phyloP scores from a whole-genome alignment of 2,888 invertebrate genomes.

The Drosophila infuscata region DNA sequence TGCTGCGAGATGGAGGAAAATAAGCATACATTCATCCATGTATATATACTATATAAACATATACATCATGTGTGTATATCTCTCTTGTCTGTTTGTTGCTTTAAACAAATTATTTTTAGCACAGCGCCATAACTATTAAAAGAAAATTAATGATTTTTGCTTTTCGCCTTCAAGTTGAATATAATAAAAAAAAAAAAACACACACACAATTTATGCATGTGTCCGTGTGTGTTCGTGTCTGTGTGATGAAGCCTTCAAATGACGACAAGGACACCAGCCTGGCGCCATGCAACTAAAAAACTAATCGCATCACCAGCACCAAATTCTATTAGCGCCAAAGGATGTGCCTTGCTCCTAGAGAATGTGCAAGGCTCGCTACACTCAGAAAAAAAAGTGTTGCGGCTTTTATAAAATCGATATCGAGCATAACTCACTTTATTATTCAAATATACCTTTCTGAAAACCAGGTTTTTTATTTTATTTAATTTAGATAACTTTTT shows the following conservation, averaged over 20 bases:
- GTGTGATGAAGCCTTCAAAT: conserved; percentile 24
- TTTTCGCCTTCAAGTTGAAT: conserved; percentile 47
- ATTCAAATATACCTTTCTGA: background rate
- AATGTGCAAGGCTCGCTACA: background rate
- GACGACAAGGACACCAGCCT: conserved; percentile 56
- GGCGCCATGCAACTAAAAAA: conserved; percentile 65
- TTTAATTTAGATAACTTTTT: too few relatives aligned
- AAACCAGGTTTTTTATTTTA: background rate
- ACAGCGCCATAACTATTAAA: conserved; percentile 62
- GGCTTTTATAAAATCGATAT: background rate
- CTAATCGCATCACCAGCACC: conserved; percentile 61
- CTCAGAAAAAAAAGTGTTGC: background rate
- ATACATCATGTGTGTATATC: background rate
- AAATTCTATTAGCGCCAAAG: conserved; percentile 67
- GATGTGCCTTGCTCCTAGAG: conserved; percentile 1
- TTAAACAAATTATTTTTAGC: conserved; percentile 76
- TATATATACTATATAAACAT: background rate
- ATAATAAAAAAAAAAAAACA: conserved; percentile 33
- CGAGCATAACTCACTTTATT: too few relatives aligned
- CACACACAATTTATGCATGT: conserved; percentile 16
- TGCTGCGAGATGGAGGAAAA: conserved; percentile 16
- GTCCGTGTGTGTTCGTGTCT: conserved; percentile 15
- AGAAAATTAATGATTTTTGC: conserved; percentile 71
- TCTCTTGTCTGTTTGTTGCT: conserved; percentile 49
- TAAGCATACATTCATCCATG: background rate